These are phyloP conservation scores for Rhaphigaster nebulosa DNA, from an alignment of 2,888 invertebrate genomes.

Conservation along the genomic window DNA sequence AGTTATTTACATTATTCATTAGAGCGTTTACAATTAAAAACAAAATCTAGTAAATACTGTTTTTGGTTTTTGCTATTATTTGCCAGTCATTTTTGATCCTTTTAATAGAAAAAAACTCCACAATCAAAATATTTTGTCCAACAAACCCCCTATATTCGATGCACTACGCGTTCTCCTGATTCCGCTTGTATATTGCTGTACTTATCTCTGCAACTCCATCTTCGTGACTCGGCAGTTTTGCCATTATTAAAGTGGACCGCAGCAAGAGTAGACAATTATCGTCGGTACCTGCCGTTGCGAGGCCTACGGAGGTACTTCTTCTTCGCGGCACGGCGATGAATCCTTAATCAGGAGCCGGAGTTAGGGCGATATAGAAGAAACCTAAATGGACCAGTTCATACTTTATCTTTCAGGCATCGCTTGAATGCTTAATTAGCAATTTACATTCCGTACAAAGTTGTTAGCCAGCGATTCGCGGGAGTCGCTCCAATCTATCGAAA, in stretches of 20 bases:
- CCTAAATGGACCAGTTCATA: neutral
- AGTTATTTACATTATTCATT: too few species aligned
- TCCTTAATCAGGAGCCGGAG: neutral
- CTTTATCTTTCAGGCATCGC: neutral
- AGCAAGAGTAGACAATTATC: neutral
- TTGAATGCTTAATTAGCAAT: neutral
- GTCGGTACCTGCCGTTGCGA: neutral
- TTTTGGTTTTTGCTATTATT: too few species aligned
- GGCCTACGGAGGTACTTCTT: neutral
- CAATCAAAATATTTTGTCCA: too few species aligned
- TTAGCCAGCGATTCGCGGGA: neutral
- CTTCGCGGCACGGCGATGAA: neutral
- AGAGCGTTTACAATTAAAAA: too few species aligned
- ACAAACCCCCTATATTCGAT: too few species aligned
- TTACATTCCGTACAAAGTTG: neutral
- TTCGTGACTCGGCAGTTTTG: neutral
- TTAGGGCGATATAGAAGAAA: neutral
- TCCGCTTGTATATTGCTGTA: neutral
- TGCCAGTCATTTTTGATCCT: too few species aligned
- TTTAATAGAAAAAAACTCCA: too few species aligned
- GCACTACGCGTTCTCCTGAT: too few species aligned
- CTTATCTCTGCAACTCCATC: neutral
- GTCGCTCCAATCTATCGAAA: neutral
- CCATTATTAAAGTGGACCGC: neutral
- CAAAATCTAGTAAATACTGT: too few species aligned